Percentiles rank a stretch among this genome's conserved stretches.
phyloP scores from a whole-genome alignment of 2,113 vertebrate genomes.

The Genyomyrus donnyi region DNA sequence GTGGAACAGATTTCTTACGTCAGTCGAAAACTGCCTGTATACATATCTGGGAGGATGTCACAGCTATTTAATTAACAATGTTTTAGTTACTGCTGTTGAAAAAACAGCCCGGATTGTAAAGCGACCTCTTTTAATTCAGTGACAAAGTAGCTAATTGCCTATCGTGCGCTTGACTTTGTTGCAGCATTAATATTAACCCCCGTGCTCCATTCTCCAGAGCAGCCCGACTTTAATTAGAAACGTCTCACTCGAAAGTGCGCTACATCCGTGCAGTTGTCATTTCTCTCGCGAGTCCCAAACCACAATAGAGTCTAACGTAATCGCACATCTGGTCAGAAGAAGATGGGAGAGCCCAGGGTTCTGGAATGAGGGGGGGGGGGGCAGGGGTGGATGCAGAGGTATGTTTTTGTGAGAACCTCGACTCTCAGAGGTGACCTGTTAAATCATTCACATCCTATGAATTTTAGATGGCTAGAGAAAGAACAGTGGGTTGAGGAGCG shows the following conservation, averaged over 20 bases:
- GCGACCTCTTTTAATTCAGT: neutral
- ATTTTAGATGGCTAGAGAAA: conserved; percentile 29
- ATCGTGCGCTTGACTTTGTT: neutral
- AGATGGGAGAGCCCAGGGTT: conserved; percentile 37
- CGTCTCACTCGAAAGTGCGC: neutral
- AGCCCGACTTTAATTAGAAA: neutral
- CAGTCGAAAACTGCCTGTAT: neutral
- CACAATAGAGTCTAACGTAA: conserved; percentile 46
- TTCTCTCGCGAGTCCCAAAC: conserved; percentile 53
- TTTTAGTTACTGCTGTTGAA: neutral
- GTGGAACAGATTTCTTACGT: neutral
- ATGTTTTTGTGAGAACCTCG: conserved; percentile 15
- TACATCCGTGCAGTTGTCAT: conserved; percentile 40
- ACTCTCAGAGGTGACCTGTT: conserved; percentile 18
- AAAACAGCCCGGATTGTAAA: neutral
- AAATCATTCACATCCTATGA: conserved; percentile 34
- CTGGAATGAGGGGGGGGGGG: conserved; percentile 28
- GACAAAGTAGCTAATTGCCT: neutral
- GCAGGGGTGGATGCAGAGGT: conserved; percentile 4
- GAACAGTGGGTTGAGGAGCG: neutral
- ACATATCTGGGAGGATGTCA: neutral
- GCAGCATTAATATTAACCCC: neutral
- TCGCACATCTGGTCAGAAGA: conserved; percentile 52
- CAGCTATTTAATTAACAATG: neutral
- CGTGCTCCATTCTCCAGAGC: neutral